Percentiles rank a stretch among this genome's conserved stretches.
phyloP scores from a whole-genome alignment of 2,113 vertebrate species.

The Puntigrus tetrazona region DNA sequence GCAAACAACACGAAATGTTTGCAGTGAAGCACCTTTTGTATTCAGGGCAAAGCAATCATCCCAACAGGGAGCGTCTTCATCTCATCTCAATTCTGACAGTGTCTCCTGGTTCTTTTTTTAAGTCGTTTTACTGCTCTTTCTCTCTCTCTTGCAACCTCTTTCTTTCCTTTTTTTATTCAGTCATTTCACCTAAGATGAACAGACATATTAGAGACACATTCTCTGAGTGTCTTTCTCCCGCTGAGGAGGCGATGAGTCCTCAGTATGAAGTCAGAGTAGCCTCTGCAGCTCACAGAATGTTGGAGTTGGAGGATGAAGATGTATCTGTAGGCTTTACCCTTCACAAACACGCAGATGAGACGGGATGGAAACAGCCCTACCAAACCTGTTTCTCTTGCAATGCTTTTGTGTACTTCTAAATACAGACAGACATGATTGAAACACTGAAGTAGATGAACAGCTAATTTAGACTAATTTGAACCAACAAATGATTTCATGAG shows the following conservation, averaged over 20 bases:
- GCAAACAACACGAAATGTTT: conserved; percentile 66
- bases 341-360: conserved; percentile 20
- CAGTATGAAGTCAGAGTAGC: conserved; percentile 34
- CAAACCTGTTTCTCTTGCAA: background rate
- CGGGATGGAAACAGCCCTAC: background rate
- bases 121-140: background rate
- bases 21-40: conserved; percentile 70
- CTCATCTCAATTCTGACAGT: conserved; percentile 13
- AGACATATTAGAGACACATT: background rate
- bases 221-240: conserved; percentile 8
- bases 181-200: background rate
- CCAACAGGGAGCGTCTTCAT: conserved; percentile 4
- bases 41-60: conserved; percentile 52
- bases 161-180: background rate
- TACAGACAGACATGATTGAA: too few relatives aligned
- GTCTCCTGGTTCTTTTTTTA: background rate
- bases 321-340: background rate
- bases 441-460: too few relatives aligned
- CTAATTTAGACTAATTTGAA: too few relatives aligned
- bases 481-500: too few relatives aligned
- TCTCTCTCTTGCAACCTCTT: background rate
- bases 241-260: conserved; percentile 30
- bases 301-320: conserved; percentile 19
- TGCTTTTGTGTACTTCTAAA: background rate
- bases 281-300: conserved; percentile 25